Base-by-base conservation (phyloP, 2,888 invertebrate species). In the Ophioninae sp. region DNA sequence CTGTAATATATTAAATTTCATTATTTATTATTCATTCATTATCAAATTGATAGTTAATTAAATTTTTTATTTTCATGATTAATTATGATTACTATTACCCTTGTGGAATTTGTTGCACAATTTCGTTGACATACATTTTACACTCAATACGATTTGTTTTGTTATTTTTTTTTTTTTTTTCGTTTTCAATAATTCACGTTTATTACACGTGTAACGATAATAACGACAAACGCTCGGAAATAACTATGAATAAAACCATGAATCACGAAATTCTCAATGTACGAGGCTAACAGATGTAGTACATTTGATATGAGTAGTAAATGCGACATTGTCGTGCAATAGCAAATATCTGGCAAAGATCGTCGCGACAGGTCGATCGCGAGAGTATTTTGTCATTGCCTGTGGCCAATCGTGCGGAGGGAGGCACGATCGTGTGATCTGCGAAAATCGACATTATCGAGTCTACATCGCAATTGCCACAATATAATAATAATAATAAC, bases 361-460 rank as follows among this genome's bases (percentile, higher is more conserved):
- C 75, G 75, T 65, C 75, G 69, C 75, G 75, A 69, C 80, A 81
- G 80, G 80, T 75, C 80, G 80, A 75, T 81, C 69, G 75, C 41
- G 75, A 67, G 62, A 67, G 62, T 21, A 17, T 41, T 67, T 67
- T 67, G 68, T 68, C 61, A 69, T 44, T 13, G 61, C 70, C 59
- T 50, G 13, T 44, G 10, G 7, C 6, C 64, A n/a, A 21, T 6
- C 37, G 62, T 30, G 30, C 70, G 30, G 20, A 44, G 37, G 61
- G 44, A 59, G 59, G 21, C 41, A 50, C 44, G 64, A 61, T 67
- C 57, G 65, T 41, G 77, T 21, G 70, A 81, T 77, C 81, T 77
- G 73, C 73, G 81, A 76, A 81, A 81, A 81, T 81, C 70, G 76
- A 59, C 20, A 37, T 70, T 72, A 81, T 81, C 76, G 59, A 72